Conservation (phyloP, 2,113 vertebrate genomes). For the Trachemys scripta region DNA sequence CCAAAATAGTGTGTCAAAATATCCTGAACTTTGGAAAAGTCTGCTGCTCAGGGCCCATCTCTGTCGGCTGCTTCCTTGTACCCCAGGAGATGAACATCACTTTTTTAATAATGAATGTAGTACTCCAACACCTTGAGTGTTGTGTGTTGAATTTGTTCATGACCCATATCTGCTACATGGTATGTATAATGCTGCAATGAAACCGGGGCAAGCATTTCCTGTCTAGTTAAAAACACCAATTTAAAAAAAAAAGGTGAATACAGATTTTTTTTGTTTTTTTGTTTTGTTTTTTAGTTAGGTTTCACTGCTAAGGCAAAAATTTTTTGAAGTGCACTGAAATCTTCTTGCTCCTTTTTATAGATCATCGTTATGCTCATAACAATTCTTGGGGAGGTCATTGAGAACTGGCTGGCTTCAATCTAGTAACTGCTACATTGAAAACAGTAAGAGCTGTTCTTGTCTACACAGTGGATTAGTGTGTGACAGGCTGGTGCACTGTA, state of each 20-base stretch:
- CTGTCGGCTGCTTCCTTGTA: neutral
- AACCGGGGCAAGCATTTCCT: neutral
- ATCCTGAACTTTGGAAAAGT: neutral
- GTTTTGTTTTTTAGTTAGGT: neutral
- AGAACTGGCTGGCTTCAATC: neutral
- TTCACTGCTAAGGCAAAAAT: neutral
- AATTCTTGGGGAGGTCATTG: slow-evolving; percentile 2
- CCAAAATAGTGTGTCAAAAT: neutral
- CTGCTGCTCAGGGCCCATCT: neutral
- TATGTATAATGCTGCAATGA: neutral
- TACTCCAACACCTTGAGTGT: neutral
- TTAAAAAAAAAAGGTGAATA: accelerated
- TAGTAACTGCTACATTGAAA: neutral
- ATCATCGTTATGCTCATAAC: neutral
- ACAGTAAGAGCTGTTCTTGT: neutral
- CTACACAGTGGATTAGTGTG: neutral
- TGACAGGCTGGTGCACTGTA: neutral
- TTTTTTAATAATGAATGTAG: neutral
- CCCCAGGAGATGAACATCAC: accelerated
- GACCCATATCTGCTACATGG: neutral
- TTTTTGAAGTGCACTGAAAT: neutral
- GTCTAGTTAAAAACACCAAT: neutral
- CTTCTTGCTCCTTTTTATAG: neutral
- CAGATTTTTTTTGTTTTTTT: neutral
- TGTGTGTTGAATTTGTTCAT: neutral